phyloP scores from a whole-genome alignment of 92 coral and sea anemone genomes.

The Phenganax subtilis region DNA sequence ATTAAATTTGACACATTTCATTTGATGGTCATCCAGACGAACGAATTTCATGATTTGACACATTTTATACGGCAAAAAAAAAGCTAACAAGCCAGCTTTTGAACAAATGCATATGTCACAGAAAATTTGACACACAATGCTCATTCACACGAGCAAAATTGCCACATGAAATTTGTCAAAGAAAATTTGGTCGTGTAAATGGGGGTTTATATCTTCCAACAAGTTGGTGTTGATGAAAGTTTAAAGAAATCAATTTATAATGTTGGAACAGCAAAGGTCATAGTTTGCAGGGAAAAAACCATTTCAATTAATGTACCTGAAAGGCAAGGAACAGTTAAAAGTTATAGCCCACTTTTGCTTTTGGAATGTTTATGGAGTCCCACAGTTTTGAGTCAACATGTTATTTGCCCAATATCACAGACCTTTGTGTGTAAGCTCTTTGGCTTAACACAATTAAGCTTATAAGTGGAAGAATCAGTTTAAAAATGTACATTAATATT shows the following conservation, averaged over 20 bases:
- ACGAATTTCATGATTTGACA: too few species aligned
- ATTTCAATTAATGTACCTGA: not conserved
- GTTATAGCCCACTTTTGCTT: not conserved
- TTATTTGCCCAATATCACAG: not conserved
- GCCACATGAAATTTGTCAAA: too few species aligned
- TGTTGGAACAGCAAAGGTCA: not conserved
- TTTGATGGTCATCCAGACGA: too few species aligned
- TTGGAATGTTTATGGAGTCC: slow-evolving; percentile 2
- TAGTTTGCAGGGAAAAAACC: not conserved
- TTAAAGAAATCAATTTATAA: not conserved
- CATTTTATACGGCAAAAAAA: too few species aligned
- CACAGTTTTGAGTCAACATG: not conserved
- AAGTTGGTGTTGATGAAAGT: not conserved
- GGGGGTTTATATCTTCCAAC: not conserved
- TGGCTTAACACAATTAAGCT: too few species aligned
- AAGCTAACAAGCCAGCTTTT: too few species aligned
- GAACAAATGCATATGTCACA: too few species aligned
- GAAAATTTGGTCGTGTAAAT: too few species aligned
- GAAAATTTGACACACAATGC: too few species aligned
- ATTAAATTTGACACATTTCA: not conserved
- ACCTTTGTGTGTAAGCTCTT: not conserved
- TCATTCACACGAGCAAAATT: too few species aligned
- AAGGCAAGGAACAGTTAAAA: slow-evolving; percentile 9
- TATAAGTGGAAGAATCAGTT: not conserved
- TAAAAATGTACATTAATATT: not conserved